Percentiles rank a stretch among this genome's conserved stretches.
phyloP scores from a whole-genome alignment of 1,140 invertebrate genomes.

The Drosophila repletoides region DNA sequence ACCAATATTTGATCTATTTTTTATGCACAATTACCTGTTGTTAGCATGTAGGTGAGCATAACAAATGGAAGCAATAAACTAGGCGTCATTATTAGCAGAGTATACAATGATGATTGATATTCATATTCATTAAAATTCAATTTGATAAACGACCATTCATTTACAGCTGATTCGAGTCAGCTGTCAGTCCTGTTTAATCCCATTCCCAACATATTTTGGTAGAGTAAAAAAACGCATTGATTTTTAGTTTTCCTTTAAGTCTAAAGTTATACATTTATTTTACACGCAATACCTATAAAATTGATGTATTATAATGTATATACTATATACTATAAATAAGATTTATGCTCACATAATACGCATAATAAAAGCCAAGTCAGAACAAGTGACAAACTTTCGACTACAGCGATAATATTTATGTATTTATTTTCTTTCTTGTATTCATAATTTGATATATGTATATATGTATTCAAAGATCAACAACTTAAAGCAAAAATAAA shows the following conservation, averaged over 20 bases:
- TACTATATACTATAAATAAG: constrained; percentile 27
- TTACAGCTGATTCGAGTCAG: too few species aligned
- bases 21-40: too few species aligned
- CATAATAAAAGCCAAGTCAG: constrained; percentile 44
- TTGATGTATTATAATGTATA: constrained; percentile 41
- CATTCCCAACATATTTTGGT: too few species aligned
- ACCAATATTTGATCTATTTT: too few species aligned
- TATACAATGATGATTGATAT: too few species aligned
- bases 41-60: too few species aligned
- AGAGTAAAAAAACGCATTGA: constrained; percentile 12
- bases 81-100: too few species aligned
- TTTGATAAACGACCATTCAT: too few species aligned
- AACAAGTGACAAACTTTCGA: constrained; percentile 30
- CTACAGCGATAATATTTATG: constrained; percentile 24
- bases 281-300: constrained; percentile 61
- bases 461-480: constrained; percentile 43
- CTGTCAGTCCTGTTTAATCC: too few species aligned
- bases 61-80: too few species aligned
- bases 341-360: constrained; percentile 55
- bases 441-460: constrained; percentile 10
- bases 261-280: constrained; percentile 70
- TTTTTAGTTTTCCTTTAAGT: constrained; percentile 51
- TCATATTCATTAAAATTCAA: too few species aligned
- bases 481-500: constrained; percentile 32
- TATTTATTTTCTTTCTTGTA: constrained; percentile 1